Evolutionary conservation across 2,797 vertebrate species (phyloP).

Genomic region (Propithecus deckenii): DNA sequence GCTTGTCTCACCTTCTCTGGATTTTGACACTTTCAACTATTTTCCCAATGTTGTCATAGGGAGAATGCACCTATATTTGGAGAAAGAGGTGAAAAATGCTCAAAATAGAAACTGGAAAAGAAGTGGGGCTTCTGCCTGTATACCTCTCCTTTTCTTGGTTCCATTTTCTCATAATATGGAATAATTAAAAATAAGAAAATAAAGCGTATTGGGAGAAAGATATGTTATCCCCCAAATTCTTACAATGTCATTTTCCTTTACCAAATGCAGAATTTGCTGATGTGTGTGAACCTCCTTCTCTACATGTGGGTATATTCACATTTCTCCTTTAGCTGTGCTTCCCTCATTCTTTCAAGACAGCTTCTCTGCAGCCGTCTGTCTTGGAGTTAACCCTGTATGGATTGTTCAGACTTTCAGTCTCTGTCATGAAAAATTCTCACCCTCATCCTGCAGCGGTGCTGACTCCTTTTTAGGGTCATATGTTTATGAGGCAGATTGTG

Average conservation of each 20-base stretch:
- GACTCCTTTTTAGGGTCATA: background rate
- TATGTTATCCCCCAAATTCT: background rate
- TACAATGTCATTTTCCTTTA: background rate
- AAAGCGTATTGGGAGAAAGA: background rate
- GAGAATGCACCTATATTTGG: background rate
- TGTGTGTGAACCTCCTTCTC: background rate
- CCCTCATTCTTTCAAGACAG: background rate
- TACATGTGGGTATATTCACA: background rate
- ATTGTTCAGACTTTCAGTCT: background rate
- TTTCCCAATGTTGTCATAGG: background rate
- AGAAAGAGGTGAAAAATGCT: background rate
- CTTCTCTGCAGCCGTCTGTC: background rate
- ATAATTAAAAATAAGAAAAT: background rate
- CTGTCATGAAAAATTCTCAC: background rate
- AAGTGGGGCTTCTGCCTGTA: background rate
- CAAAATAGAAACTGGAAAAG: background rate
- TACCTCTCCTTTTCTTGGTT: background rate
- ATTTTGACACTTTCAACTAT: background rate
- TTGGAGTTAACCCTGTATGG: background rate
- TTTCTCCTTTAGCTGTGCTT: background rate
- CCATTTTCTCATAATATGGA: background rate
- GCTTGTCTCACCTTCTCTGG: background rate
- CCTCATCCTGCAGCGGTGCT: no score
- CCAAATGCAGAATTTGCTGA: background rate
- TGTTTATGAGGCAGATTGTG: no score